Percentiles rank a stretch among this genome's conserved stretches.
Conservation (phyloP, 2,797 vertebrate species). For the Nyctibius grandis region DNA sequence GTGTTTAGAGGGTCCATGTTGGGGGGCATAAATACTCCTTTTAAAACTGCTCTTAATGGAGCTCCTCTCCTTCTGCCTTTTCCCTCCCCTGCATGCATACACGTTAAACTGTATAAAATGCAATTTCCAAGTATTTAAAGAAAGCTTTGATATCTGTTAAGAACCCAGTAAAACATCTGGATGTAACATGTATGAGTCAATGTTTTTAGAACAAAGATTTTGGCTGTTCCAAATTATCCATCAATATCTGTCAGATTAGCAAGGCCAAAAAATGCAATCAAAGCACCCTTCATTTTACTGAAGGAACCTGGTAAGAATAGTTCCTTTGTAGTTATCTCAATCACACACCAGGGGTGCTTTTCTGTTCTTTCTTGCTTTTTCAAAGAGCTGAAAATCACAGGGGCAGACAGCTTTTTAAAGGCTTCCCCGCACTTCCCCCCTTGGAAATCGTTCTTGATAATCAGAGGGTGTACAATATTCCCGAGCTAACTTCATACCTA, state of each 20-base stretch:
- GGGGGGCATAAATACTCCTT: background rate
- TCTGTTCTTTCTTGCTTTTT: slow-evolving; percentile 18
- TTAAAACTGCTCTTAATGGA: background rate
- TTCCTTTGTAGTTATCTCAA: slow-evolving; percentile 47
- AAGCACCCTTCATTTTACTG: slow-evolving; percentile 5
- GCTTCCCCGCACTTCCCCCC: background rate
- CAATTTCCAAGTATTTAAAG: background rate
- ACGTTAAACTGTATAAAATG: background rate
- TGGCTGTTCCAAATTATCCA: slow-evolving; percentile 11
- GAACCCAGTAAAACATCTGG: background rate
- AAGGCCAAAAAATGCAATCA: background rate
- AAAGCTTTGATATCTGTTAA: background rate
- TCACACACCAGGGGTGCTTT: background rate
- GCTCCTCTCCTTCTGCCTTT: background rate
- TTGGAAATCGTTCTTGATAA: background rate
- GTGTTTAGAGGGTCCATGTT: background rate
- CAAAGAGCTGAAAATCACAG: slow-evolving; percentile 19
- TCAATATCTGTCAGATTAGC: slow-evolving; percentile 44
- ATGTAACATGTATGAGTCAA: background rate
- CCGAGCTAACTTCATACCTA: background rate
- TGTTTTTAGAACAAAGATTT: slow-evolving; percentile 17
- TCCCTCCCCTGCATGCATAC: background rate
- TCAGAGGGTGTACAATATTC: background rate
- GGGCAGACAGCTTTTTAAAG: background rate
- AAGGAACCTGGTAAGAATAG: slow-evolving; percentile 24